phyloP scores from a whole-genome alignment of 2,888 invertebrate genomes.

The Cremastinae sp. region DNA sequence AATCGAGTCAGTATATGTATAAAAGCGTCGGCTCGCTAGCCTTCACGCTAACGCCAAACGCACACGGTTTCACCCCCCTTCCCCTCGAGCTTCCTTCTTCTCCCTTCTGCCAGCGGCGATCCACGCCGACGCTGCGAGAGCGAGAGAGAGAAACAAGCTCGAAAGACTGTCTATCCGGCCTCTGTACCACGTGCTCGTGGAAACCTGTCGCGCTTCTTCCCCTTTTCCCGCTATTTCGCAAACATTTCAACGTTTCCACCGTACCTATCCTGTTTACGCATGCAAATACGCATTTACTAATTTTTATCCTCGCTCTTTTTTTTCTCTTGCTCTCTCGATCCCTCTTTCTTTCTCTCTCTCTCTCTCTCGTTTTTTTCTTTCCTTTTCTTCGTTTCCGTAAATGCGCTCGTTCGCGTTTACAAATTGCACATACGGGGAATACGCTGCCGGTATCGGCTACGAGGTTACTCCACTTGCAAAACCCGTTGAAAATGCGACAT shows the following conservation, averaged over 20 bases:
- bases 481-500: slow-evolving; percentile 61
- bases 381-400: too few relatives aligned
- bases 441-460: slow-evolving; percentile 40
- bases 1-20: slow-evolving; percentile 8
- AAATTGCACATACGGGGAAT: slow-evolving; percentile 36
- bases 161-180: slow-evolving; percentile 54
- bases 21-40: slow-evolving; percentile 14
- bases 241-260: slow-evolving; percentile 23
- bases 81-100: slow-evolving; percentile 1
- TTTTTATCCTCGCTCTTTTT: too few relatives aligned
- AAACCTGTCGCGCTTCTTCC: slow-evolving; percentile 73
- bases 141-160: slow-evolving; percentile 15
- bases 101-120: background rate
- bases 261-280: slow-evolving; percentile 2
- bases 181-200: slow-evolving; percentile 66
- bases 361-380: too few relatives aligned
- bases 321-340: too few relatives aligned
- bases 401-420: background rate
- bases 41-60: slow-evolving; percentile 31
- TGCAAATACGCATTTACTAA: background rate
- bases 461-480: slow-evolving; percentile 41
- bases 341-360: too few relatives aligned
- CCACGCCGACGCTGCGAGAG: slow-evolving; percentile 38
- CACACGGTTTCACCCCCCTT: slow-evolving; percentile 21
- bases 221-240: slow-evolving; percentile 40